Conservation (phyloP, 1,140 invertebrate species). For the Drosophila watanabei region DNA sequence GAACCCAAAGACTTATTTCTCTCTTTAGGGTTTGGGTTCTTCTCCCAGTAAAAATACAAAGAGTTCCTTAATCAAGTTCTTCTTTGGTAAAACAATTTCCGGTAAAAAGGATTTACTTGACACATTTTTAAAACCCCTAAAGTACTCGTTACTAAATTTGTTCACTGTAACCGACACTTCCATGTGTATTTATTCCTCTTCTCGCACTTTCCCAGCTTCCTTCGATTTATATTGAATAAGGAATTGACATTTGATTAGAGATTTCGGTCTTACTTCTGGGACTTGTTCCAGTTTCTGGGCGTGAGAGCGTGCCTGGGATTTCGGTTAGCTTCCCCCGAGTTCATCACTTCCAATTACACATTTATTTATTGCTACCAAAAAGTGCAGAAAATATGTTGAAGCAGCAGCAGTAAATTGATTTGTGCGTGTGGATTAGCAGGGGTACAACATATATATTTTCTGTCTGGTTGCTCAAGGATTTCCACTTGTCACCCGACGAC, state of each 20-base stretch:
- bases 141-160: neutral
- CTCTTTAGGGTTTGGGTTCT: no score
- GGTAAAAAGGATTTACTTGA: neutral
- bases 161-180: neutral
- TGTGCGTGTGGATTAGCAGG: conserved; percentile 59
- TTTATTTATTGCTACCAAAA: conserved; percentile 76
- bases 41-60: no score
- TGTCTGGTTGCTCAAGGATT: neutral
- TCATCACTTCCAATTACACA: conserved; percentile 81
- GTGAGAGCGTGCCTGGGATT: conserved; percentile 44
- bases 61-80: no score
- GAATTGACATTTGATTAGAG: conserved; percentile 84
- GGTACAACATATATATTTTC: neutral
- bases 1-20: neutral
- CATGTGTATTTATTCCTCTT: conserved; percentile 28
- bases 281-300: conserved; percentile 32
- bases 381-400: conserved; percentile 30
- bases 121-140: neutral
- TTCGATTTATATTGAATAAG: conserved; percentile 73
- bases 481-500: conserved; percentile 38
- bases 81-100: neutral
- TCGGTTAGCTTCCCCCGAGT: conserved; percentile 40
- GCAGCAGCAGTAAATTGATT: conserved; percentile 64
- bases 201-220: conserved; percentile 39
- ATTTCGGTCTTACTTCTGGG: conserved; percentile 51